phyloP scores from a whole-genome alignment of 2,888 invertebrate genomes.

The Heliconius hortense region DNA sequence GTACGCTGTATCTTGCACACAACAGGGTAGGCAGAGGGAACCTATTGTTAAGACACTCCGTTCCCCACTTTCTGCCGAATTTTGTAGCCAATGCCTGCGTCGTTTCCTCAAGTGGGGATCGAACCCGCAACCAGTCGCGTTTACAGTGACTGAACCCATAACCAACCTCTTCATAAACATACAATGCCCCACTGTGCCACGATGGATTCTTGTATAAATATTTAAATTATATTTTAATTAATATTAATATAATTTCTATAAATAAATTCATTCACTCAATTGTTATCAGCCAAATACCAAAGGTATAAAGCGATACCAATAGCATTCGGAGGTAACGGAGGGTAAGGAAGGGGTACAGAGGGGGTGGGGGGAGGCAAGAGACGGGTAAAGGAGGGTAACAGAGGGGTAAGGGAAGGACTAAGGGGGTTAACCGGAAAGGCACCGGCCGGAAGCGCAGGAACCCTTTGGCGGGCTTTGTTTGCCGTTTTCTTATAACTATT shows the following conservation, averaged over 20 bases:
- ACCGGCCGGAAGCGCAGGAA: constrained; percentile 69
- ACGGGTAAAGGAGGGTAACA: constrained; percentile 41
- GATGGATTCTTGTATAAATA: too few relatives aligned
- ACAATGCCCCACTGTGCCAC: too few relatives aligned
- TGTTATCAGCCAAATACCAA: constrained; percentile 15
- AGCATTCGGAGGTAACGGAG: not conserved
- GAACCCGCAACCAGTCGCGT: too few relatives aligned
- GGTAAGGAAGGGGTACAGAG: not conserved
- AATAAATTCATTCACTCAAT: constrained; percentile 7
- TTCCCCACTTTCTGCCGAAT: too few relatives aligned
- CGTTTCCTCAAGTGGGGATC: too few relatives aligned
- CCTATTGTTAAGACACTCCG: too few relatives aligned
- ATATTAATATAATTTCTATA: not conserved
- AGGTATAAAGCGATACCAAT: constrained; percentile 17
- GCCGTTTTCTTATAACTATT: constrained; percentile 48
- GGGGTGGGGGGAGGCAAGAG: not conserved
- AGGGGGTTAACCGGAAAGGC: constrained; percentile 66
- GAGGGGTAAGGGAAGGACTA: constrained; percentile 44
- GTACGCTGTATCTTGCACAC: too few relatives aligned
- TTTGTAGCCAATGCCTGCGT: too few relatives aligned
- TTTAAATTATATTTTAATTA: too few relatives aligned
- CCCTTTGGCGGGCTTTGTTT: constrained; percentile 75
- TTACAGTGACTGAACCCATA: not conserved
- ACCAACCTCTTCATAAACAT: too few relatives aligned
- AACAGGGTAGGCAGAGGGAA: too few relatives aligned